Evolutionary conservation across 2,113 vertebrate genomes (phyloP).

Genomic region (Copsychus sechellarum): DNA sequence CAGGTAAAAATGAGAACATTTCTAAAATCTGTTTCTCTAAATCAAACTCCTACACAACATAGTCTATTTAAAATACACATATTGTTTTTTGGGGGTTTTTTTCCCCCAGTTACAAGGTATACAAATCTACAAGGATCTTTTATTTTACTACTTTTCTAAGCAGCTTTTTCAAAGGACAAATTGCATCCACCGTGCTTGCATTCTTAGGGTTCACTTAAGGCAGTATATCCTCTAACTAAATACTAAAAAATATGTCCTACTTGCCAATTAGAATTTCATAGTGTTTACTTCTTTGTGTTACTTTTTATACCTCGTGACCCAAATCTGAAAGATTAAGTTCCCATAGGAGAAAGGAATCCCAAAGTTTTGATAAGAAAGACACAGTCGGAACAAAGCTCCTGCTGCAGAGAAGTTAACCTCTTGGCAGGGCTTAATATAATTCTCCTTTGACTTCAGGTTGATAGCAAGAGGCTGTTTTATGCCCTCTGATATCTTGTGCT

Average conservation of each 20-base stretch:
- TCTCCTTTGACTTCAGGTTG: conserved; percentile 77
- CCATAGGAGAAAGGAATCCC: conserved; percentile 18
- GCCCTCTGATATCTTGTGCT: conserved; percentile 78
- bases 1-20: not conserved
- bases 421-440: conserved; percentile 70
- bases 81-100: not conserved
- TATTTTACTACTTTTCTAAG: not conserved
- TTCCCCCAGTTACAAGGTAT: not conserved
- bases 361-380: not conserved
- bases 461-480: conserved; percentile 78
- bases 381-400: not conserved
- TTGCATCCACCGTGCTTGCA: not conserved
- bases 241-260: not conserved
- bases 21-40: not conserved
- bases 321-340: conserved; percentile 49
- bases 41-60: not conserved
- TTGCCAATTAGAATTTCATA: not conserved
- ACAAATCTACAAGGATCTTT: not conserved
- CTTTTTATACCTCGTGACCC: not conserved
- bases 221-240: not conserved
- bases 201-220: not conserved
- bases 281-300: conserved; percentile 46
- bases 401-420: conserved; percentile 63
- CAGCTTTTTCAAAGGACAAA: not conserved
- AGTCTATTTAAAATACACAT: not conserved